Evolutionary conservation across 2,888 invertebrate species (phyloP).

Genomic region (Ernsta delagoae): DNA sequence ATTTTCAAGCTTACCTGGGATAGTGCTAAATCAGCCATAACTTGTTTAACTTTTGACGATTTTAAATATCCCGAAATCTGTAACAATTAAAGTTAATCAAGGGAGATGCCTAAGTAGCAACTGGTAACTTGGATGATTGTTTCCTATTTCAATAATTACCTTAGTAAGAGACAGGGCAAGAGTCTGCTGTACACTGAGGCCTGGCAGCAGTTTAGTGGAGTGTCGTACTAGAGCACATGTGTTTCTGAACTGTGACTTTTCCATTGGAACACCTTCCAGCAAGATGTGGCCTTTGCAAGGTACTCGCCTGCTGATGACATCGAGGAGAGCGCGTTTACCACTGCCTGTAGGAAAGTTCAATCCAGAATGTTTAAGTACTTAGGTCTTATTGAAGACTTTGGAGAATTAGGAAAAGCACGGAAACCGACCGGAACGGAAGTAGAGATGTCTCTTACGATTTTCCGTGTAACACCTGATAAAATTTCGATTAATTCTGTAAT

Average conservation of each 20-base stretch:
- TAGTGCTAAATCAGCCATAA: constrained; percentile 96
- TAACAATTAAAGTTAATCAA: constrained; percentile 37
- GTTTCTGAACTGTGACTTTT: constrained; percentile 92
- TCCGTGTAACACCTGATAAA: too few relatives aligned
- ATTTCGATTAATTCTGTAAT: too few relatives aligned
- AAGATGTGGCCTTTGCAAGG: constrained; percentile 95
- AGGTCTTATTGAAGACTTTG: too few relatives aligned
- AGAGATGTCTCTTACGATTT: too few relatives aligned
- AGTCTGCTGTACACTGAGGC: constrained; percentile 95
- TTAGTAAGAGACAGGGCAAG: constrained; percentile 92
- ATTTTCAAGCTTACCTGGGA: constrained; percentile 89
- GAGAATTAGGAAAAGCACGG: too few relatives aligned
- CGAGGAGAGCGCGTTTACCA: constrained; percentile 96
- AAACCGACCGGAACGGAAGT: too few relatives aligned
- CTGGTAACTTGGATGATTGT: too few relatives aligned
- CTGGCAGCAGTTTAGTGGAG: constrained; percentile 92
- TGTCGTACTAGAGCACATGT: constrained; percentile 96
- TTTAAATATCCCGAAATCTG: constrained; percentile 91
- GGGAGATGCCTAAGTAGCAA: too few relatives aligned
- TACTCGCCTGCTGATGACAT: constrained; percentile 94
- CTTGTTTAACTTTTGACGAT: constrained; percentile 94
- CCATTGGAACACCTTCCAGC: constrained; percentile 94
- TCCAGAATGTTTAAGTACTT: too few relatives aligned
- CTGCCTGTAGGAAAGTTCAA: constrained; percentile 86
- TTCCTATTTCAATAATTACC: constrained; percentile 66